Base-by-base conservation (phyloP, 2,888 invertebrate species). In the Drosophila dives region DNA sequence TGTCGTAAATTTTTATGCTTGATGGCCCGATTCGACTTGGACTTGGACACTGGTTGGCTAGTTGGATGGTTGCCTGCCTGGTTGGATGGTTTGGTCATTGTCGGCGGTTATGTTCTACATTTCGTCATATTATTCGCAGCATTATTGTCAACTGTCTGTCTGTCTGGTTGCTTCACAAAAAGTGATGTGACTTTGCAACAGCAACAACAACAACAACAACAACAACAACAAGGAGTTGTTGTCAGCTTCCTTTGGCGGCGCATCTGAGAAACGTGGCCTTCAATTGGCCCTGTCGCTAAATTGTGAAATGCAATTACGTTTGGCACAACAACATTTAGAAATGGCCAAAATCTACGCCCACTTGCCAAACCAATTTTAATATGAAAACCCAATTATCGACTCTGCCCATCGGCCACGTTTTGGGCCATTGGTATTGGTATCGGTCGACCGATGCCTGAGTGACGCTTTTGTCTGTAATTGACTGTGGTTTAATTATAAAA, bases 41-140 rank as follows among this genome's bases (percentile, higher is more conserved):
- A 49, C n/a, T 45, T 20, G 15, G 20, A 20, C 45, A 20, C 45
- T 45, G 20, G 45, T 20, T 45, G 45, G 45, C 59, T 17, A 51
- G 60, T 20, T 45, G 20, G 60, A 15, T 45, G 20, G 45, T 20
- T 45, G 45, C 20, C 59, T 12, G 54, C 55, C 73, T 56, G 66
- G 59, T 56, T 67, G 45, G 36, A 29, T 23, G 64, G 15, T 51
- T 49, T 50, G 72, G 40, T 77, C 77, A 80, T 82, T 90, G 88
- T 91, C 88, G 80, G 78, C 81, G 73, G 63, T 83, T 83, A 83
- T 91, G 90, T 89, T 90, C 89, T 88, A 91, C 82, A 90, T 91
- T 89, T 89, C 90, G 88, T 90, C 90, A 91, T 91, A 87, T 90
- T 91, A 91, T 91, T 90, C 83, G 91, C 91, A 72, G 91, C 89